These are phyloP conservation scores for Thaumatotibia leucotreta DNA, from an alignment of 1,140 invertebrate genomes.

Conservation along the genomic window DNA sequence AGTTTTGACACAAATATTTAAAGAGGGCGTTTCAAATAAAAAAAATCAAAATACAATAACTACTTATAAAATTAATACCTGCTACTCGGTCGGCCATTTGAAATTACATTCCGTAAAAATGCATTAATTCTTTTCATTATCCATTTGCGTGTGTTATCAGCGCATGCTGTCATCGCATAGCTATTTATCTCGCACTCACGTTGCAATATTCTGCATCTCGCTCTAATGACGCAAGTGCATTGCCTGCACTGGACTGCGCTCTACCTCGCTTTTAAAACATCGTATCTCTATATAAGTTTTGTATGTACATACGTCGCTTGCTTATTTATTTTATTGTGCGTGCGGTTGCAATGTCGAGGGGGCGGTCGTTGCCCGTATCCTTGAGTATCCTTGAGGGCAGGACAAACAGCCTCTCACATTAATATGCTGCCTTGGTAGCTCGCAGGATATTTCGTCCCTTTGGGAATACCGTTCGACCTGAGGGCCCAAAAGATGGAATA, in stretches of 20 bases:
- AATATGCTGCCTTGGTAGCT: slow-evolving; percentile 68
- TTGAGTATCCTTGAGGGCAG: slow-evolving; percentile 71
- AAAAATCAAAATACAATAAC: too few species aligned
- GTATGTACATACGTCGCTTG: background rate
- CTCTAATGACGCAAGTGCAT: slow-evolving; percentile 2
- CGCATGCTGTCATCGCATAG: background rate
- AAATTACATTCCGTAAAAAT: background rate
- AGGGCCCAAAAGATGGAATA: slow-evolving; percentile 34
- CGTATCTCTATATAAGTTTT: background rate
- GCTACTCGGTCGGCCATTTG: background rate
- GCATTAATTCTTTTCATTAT: background rate
- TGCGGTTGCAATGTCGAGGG: slow-evolving; percentile 37
- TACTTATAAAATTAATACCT: too few species aligned
- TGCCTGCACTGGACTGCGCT: slow-evolving; percentile 23
- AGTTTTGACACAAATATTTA: too few species aligned
- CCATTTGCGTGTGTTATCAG: background rate
- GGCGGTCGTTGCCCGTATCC: slow-evolving; percentile 59
- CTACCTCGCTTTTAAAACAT: background rate
- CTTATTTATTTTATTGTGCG: background rate
- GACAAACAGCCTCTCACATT: slow-evolving; percentile 53
- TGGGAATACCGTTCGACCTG: slow-evolving; percentile 58
- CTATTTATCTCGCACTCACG: background rate
- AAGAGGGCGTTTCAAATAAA: too few species aligned
- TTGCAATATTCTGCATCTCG: background rate
- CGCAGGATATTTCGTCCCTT: slow-evolving; percentile 78